Conservation (phyloP, 2,797 vertebrate species). For the Peromyscus melanophrys region DNA sequence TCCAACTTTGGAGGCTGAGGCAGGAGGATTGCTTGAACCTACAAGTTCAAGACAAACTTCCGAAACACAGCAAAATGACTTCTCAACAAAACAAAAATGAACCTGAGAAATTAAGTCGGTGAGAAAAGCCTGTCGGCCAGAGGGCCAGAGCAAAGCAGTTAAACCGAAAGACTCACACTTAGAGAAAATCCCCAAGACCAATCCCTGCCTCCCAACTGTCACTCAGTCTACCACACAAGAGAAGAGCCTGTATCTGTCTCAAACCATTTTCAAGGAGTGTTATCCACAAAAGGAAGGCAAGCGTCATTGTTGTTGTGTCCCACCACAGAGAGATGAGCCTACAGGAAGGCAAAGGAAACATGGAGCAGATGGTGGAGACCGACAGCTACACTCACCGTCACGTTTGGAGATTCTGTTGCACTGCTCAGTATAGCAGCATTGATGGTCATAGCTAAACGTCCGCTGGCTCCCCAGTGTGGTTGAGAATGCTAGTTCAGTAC, state of each 20-base stretch:
- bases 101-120: background rate
- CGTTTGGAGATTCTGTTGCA: background rate
- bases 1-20: background rate
- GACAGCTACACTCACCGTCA: background rate
- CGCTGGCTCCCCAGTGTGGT: background rate
- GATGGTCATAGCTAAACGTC: background rate
- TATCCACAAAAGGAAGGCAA: background rate
- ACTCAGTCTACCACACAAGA: background rate
- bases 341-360: background rate
- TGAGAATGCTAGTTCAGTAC: background rate
- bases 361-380: accelerated
- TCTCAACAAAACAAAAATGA: background rate
- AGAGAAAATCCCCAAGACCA: background rate
- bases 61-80: background rate
- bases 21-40: background rate
- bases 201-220: background rate
- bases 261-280: background rate
- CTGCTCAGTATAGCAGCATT: background rate
- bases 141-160: background rate
- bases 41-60: background rate
- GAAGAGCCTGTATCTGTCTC: background rate
- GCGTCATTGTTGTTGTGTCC: background rate
- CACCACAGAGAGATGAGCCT: background rate
- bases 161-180: background rate
- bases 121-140: background rate